Base-by-base conservation (phyloP, 2,888 invertebrate genomes). In the Caenorhabditis macrosperma region DNA sequence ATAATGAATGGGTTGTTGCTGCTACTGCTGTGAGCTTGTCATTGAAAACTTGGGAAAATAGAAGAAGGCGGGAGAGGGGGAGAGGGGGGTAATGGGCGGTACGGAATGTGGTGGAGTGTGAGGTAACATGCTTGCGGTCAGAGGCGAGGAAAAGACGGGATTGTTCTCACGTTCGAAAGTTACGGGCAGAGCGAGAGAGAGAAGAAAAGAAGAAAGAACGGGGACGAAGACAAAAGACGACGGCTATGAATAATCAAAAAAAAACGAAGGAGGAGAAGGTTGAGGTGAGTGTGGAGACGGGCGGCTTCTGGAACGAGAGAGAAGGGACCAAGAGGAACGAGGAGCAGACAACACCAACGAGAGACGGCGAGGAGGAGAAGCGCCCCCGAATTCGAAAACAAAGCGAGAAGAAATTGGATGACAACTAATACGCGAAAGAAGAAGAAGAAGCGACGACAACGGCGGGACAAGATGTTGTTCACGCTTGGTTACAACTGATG, bases 401-500 rank as follows among this genome's bases (percentile, higher is more conserved):
- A 54, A 52, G 38, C 38, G 48, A 64, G 35, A 64, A 55, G 67
- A 48, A 68, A 68, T 68, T 68, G 68, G 68, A 68, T 59, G 68
- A 68, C 68, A 68, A 68, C 68, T 68, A 68, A 68, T 68, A 68
- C 33, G 63, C 28, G 24, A 50, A 46, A 68, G 22, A n/a, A n/a
- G n/a, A n/a, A n/a, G n/a, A n/a, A n/a, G n/a, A 61, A 48, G 46
- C 30, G 61, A 61, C 44, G 28, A 46, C 28, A 24, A 28, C 17
- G 60, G 24, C 20, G 41, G 22, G 55, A 44, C 57, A 50, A 71
- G 48, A 41, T 66, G 57, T 57, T 55, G 38, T 75, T 75, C 60
- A 60, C 60, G 66, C 60, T 60, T 67, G 54, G 66, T 67, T 75
- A 75, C 75, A 75, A 57, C 75, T 67, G 41, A 74, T 74, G 66